Evolutionary conservation across 1,140 invertebrate genomes (phyloP).

Genomic region (Anthonomus grandis): DNA sequence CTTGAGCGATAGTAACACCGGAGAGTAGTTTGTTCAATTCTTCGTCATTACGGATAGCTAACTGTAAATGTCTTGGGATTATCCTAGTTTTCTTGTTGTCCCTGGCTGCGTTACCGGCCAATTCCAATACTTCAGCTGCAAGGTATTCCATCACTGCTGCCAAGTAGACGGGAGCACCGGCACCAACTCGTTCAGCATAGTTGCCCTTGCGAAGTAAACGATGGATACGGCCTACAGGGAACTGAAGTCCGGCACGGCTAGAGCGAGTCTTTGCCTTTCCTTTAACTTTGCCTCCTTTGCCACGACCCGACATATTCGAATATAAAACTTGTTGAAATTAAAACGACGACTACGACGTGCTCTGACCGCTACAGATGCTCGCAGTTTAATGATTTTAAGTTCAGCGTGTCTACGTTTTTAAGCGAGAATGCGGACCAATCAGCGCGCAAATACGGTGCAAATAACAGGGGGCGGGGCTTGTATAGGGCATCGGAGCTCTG

Average conservation of each 20-base stretch:
- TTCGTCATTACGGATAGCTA: conserved; percentile 84
- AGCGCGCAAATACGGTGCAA: too few species aligned
- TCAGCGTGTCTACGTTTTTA: too few species aligned
- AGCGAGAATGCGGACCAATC: too few species aligned
- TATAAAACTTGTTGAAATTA: too few species aligned
- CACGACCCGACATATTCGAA: conserved; percentile 54
- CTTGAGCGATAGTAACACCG: conserved; percentile 79
- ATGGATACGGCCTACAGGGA: conserved; percentile 69
- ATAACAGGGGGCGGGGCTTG: too few species aligned
- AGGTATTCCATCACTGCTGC: conserved; percentile 63
- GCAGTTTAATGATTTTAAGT: too few species aligned
- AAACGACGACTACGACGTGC: too few species aligned
- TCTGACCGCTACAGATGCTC: too few species aligned
- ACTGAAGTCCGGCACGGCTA: conserved; percentile 63
- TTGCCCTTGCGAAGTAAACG: conserved; percentile 65
- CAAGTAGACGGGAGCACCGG: conserved; percentile 67
- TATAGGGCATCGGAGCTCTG: too few species aligned
- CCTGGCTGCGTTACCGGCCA: conserved; percentile 74
- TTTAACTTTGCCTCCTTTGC: conserved; percentile 63
- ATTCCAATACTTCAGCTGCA: conserved; percentile 65
- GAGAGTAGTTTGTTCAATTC: conserved; percentile 74
- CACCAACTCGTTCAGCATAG: conserved; percentile 68
- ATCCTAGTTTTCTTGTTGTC: conserved; percentile 65
- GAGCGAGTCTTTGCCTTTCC: conserved; percentile 29
- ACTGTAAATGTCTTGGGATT: conserved; percentile 76